phyloP scores from a whole-genome alignment of 2,888 invertebrate genomes.

The Spatulosminthurus flaviceps region DNA sequence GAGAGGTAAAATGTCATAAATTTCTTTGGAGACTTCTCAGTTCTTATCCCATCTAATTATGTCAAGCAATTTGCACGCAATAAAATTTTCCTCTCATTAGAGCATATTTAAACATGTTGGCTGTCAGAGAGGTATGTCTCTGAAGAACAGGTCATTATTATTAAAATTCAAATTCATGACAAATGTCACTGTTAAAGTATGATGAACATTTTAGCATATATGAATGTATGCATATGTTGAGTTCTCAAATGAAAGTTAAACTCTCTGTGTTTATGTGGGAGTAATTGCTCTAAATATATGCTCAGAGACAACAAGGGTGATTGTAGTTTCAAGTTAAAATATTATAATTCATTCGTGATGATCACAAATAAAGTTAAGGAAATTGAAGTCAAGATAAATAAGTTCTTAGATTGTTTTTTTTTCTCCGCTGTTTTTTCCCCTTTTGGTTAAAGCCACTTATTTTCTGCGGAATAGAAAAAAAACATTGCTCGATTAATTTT shows the following conservation, averaged over 20 bases:
- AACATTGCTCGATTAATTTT: not conserved
- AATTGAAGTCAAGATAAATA: not conserved
- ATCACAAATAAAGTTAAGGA: conserved; percentile 20
- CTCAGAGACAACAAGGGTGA: too few relatives aligned
- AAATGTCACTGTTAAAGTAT: not conserved
- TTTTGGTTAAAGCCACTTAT: not conserved
- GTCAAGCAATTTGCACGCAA: conserved; percentile 22
- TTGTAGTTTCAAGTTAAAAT: not conserved
- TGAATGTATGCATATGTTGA: too few relatives aligned
- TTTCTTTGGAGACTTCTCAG: too few relatives aligned
- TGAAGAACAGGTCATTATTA: not conserved
- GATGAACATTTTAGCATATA: not conserved
- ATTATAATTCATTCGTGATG: conserved; percentile 19
- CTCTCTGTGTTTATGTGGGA: too few relatives aligned
- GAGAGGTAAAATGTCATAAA: not conserved
- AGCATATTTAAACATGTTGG: conserved; percentile 4
- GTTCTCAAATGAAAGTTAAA: too few relatives aligned
- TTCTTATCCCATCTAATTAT: conserved; percentile 5
- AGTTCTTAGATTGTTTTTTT: not conserved
- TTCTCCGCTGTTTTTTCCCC: not conserved
- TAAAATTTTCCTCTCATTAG: conserved; percentile 20
- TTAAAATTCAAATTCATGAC: not conserved
- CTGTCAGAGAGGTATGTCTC: conserved; percentile 10
- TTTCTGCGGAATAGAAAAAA: not conserved
- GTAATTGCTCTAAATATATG: too few relatives aligned